Evolutionary conservation across 2,888 invertebrate species (phyloP), one percentile per base, ranked within the genome.

Genomic region (Nephrotoma guestfalica): DNA sequence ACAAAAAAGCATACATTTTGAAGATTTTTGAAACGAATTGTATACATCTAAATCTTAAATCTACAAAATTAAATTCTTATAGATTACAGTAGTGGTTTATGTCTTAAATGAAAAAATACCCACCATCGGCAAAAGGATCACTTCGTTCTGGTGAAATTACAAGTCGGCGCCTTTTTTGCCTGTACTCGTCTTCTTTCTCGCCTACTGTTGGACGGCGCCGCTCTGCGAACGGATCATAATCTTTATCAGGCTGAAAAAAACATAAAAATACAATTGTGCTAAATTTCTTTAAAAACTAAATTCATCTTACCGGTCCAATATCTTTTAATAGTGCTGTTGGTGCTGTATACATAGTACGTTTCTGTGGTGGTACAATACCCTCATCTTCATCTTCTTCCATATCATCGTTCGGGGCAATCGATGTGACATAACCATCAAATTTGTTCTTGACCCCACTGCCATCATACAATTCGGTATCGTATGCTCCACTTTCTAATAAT

Each of bases 121-220:
- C 93, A 98, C 98, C 98, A 94, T 98, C 98, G 90, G 98, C 97
- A 93, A 99, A 99, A 47, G 98, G 98, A 93, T 99, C 99, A 88
- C 96, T 95, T 89, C 99, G 94, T 90, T 98, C 99, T 0, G 99
- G 99, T 4, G 99, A 99, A 90, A 99, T 98, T 88, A 96, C 96
- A 94, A 97, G 95, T 91, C 96, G 93, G 87, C 97, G 94, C 89
- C 97, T 94, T 89, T 96, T 96, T 89, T 96, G 96, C 87, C 97
- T 94, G 90, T 99, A 99, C 90, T 99, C 99, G 94, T 99, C 98
- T 92, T 99, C 99, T 88, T 98, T 94, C 89, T 99, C 99, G 0
- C 97, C 97, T 90, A 99, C 97, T 15, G 97, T 98, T 85, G 97
- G 96, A 87, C 96, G 93, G 88, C 98, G 94, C 89, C 97, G 95